Percentiles rank a stretch among this genome's conserved stretches.
Evolutionary conservation across 2,113 vertebrate genomes (phyloP).

Genomic region (Limanda limanda): DNA sequence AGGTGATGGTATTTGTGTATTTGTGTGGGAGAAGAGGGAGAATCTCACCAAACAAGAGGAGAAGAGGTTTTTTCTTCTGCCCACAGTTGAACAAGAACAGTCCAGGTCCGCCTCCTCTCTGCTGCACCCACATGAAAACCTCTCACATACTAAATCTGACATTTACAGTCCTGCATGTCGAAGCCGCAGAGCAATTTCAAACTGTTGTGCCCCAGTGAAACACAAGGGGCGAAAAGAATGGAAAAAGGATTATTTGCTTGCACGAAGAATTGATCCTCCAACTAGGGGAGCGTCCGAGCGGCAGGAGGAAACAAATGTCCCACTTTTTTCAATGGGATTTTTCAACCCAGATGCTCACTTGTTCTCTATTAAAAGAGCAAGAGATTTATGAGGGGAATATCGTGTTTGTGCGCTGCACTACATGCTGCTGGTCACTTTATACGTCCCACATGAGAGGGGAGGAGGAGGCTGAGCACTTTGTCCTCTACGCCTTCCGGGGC

Average conservation of each 20-base stretch:
- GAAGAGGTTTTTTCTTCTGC: not conserved
- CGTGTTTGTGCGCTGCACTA: slow-evolving; percentile 31
- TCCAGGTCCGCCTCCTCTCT: not conserved
- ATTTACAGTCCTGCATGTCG: slow-evolving; percentile 16
- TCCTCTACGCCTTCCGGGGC: not conserved
- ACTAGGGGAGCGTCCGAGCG: slow-evolving; percentile 7
- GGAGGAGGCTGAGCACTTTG: slow-evolving; percentile 40
- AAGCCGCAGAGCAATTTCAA: slow-evolving; percentile 7
- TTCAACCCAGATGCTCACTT: slow-evolving; percentile 42
- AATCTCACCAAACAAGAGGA: slow-evolving; percentile 7
- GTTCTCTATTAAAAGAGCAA: slow-evolving; percentile 59
- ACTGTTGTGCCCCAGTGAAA: slow-evolving; percentile 5
- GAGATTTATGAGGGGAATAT: slow-evolving; percentile 63
- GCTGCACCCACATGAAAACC: slow-evolving; percentile 15
- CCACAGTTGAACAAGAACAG: too few relatives aligned
- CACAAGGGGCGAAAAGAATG: not conserved
- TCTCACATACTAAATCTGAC: slow-evolving; percentile 1
- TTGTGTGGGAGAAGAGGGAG: slow-evolving; percentile 17
- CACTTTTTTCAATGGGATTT: slow-evolving; percentile 39
- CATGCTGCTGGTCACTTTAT: slow-evolving; percentile 35
- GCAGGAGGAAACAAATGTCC: slow-evolving; percentile 43
- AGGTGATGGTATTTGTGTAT: slow-evolving; percentile 5
- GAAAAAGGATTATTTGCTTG: slow-evolving; percentile 31
- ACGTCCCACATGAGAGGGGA: slow-evolving; percentile 41
- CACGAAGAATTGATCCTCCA: slow-evolving; percentile 48